Evolutionary conservation across 2,797 vertebrate species (phyloP).

Genomic region (Darevskia nairensis): DNA sequence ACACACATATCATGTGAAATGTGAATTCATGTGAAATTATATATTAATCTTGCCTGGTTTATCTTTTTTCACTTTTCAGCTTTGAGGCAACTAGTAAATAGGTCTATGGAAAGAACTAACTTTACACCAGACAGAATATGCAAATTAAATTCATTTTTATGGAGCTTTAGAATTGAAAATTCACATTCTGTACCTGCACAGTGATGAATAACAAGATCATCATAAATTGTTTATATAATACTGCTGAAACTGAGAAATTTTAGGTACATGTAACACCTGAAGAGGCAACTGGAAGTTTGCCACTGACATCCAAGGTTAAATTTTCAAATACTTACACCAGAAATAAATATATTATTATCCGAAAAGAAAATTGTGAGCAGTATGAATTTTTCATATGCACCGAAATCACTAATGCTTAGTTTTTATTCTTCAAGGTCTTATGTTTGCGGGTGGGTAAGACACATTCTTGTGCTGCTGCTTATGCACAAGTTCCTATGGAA

Average conservation of each 20-base stretch:
- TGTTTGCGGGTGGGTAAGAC: background rate
- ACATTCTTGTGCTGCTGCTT: background rate
- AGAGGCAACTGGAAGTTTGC: slow-evolving; percentile 4
- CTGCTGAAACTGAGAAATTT: background rate
- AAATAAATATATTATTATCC: background rate
- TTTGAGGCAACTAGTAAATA: background rate
- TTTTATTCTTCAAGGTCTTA: background rate
- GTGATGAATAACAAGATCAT: background rate
- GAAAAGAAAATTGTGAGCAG: background rate
- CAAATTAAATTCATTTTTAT: background rate
- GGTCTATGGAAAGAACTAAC: background rate
- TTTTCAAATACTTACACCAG: background rate
- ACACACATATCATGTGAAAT: background rate
- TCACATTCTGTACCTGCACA: background rate
- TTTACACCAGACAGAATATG: background rate
- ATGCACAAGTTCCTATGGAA: background rate
- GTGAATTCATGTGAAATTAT: background rate
- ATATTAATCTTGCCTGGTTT: background rate
- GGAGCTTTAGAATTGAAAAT: background rate
- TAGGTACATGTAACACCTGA: background rate
- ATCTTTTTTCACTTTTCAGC: background rate
- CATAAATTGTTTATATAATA: slow-evolving; percentile 19
- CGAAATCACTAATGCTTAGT: background rate
- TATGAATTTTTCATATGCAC: slow-evolving; percentile 11
- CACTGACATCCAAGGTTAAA: slow-evolving; percentile 17